These are phyloP conservation scores for Oryzias sinensis DNA, from an alignment of 2,797 vertebrate genomes.

Conservation along the genomic window DNA sequence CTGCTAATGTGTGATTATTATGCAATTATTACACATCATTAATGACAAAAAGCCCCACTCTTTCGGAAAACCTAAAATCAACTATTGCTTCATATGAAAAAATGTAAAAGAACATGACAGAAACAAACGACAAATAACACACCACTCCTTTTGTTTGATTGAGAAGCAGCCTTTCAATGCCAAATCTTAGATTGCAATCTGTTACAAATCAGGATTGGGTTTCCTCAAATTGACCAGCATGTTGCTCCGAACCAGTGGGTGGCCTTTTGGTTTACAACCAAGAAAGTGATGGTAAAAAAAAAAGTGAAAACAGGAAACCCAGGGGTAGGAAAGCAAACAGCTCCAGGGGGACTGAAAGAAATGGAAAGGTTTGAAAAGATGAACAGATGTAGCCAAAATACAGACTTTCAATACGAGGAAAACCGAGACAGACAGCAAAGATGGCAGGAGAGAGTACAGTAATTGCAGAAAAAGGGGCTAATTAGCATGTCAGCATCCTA, in stretches of 20 bases:
- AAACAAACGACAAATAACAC: slow-evolving; percentile 32
- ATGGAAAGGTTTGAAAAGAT: slow-evolving; percentile 11
- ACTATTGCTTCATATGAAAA: neutral
- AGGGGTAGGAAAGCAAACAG: slow-evolving; percentile 19
- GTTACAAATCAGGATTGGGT: slow-evolving; percentile 67
- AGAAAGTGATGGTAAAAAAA: slow-evolving; percentile 32
- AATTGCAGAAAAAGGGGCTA: slow-evolving; percentile 74
- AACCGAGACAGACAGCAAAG: slow-evolving; percentile 26
- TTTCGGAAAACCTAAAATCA: slow-evolving; percentile 9
- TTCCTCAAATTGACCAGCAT: slow-evolving; percentile 59
- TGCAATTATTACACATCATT: neutral
- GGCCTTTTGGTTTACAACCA: slow-evolving; percentile 53
- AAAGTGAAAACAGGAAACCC: slow-evolving; percentile 11
- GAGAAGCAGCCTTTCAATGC: slow-evolving; percentile 45
- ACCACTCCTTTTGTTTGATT: slow-evolving; percentile 39
- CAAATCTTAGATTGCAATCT: slow-evolving; percentile 63
- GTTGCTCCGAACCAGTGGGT: slow-evolving; percentile 54
- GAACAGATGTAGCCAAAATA: slow-evolving; percentile 29
- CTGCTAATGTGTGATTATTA: slow-evolving; percentile 13
- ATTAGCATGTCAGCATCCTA: slow-evolving; percentile 70
- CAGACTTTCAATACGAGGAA: slow-evolving; percentile 42
- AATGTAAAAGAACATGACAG: neutral
- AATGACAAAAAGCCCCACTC: slow-evolving; percentile 9
- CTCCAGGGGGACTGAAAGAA: slow-evolving; percentile 2
- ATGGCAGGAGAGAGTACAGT: slow-evolving; percentile 49